These are phyloP conservation scores for Eretmocerus hayati DNA, from an alignment of 2,888 invertebrate genomes.

Conservation along the genomic window DNA sequence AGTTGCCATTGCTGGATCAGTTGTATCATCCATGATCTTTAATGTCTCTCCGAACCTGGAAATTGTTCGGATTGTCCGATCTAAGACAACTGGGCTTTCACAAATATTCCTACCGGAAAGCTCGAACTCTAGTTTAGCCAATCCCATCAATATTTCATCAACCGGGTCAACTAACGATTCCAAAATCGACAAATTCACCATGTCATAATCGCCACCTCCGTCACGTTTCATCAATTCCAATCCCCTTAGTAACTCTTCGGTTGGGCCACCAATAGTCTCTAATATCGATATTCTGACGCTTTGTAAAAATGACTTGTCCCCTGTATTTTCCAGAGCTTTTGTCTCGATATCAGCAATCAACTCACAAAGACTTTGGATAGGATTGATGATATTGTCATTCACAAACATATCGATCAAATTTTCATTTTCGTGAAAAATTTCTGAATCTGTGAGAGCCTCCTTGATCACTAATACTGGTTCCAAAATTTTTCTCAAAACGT, in stretches of 20 bases:
- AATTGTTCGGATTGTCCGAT: conserved; percentile 33
- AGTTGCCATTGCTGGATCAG: conserved; percentile 4
- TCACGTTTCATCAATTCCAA: conserved; percentile 37
- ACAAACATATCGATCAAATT: conserved; percentile 28
- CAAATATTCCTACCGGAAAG: conserved; percentile 29
- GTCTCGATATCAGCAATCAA: conserved; percentile 35
- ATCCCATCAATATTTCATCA: conserved; percentile 39
- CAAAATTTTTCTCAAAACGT: conserved; percentile 28
- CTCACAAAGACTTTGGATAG: conserved; percentile 38
- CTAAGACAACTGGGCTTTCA: conserved; percentile 36
- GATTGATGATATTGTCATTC: conserved; percentile 32
- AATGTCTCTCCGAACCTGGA: conserved; percentile 24
- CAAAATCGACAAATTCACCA: conserved; percentile 37
- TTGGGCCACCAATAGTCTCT: conserved; percentile 40
- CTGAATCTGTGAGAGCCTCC: conserved; percentile 31
- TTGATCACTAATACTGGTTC: conserved; percentile 33
- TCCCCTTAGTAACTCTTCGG: conserved; percentile 40
- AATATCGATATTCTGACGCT: conserved; percentile 35
- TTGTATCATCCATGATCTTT: conserved; percentile 8
- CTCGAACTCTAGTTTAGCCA: conserved; percentile 37
- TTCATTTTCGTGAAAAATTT: conserved; percentile 27
- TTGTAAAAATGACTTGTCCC: conserved; percentile 34
- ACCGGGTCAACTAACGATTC: conserved; percentile 49
- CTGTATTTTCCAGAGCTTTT: conserved; percentile 35
- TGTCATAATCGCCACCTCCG: conserved; percentile 25